phyloP scores from a whole-genome alignment of 2,797 vertebrate species.

The Helostoma temminkii region DNA sequence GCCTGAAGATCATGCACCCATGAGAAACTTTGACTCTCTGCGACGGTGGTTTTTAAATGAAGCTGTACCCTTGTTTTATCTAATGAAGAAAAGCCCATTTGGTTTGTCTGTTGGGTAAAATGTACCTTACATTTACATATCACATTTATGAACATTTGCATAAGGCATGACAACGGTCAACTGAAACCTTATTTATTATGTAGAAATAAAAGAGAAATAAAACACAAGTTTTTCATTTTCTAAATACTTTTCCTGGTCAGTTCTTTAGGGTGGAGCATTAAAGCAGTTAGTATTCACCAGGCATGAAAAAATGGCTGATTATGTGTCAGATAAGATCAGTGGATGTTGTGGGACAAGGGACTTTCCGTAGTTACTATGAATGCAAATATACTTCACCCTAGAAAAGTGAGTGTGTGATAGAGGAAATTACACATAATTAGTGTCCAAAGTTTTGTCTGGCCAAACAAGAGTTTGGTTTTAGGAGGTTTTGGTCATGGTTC shows the following conservation, averaged over 20 bases:
- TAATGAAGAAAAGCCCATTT: too few species aligned
- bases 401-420: slow-evolving; percentile 15
- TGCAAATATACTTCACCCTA: slow-evolving; percentile 58
- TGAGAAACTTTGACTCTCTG: too few species aligned
- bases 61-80: too few species aligned
- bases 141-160: too few species aligned
- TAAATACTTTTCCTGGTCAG: background rate
- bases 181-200: too few species aligned
- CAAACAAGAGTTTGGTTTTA: slow-evolving; percentile 10
- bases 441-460: slow-evolving; percentile 22
- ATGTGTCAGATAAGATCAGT: slow-evolving; percentile 46
- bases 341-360: slow-evolving; percentile 50
- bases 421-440: slow-evolving; percentile 31
- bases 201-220: too few species aligned
- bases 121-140: too few species aligned
- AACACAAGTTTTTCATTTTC: too few species aligned
- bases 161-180: too few species aligned
- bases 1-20: too few species aligned
- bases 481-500: background rate
- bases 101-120: too few species aligned
- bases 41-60: too few species aligned
- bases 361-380: slow-evolving; percentile 70
- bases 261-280: slow-evolving; percentile 26
- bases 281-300: slow-evolving; percentile 3
- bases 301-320: slow-evolving; percentile 19